These are phyloP conservation scores for Listrodromus nycthemerus DNA, from an alignment of 2,888 invertebrate genomes.

Conservation along the genomic window DNA sequence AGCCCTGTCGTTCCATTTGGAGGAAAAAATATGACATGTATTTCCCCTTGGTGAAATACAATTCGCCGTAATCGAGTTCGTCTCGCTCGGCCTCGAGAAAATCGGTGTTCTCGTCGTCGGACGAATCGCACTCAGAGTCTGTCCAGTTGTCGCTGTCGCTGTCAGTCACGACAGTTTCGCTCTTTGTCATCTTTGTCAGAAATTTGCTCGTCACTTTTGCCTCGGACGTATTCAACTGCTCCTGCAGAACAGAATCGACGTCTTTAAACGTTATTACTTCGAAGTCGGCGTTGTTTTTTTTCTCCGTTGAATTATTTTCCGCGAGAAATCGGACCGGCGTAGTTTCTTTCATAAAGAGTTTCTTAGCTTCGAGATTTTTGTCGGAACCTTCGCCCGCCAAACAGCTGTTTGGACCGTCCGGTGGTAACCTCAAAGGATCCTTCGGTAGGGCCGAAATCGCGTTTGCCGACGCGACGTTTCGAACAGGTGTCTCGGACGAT, in stretches of 20 bases:
- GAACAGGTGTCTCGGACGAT: constrained; percentile 16
- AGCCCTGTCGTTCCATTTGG: constrained; percentile 80
- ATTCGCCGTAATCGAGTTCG: constrained; percentile 74
- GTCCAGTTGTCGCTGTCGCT: constrained; percentile 67
- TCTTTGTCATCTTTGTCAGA: constrained; percentile 35
- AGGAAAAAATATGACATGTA: constrained; percentile 80
- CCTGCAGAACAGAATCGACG: constrained; percentile 5
- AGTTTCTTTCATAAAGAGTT: constrained; percentile 41
- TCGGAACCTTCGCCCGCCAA: constrained; percentile 35
- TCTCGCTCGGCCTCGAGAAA: constrained; percentile 72
- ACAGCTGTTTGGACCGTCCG: constrained; percentile 18
- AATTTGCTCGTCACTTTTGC: constrained; percentile 18
- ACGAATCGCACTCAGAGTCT: constrained; percentile 66
- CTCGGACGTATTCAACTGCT: not conserved
- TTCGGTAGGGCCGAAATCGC: not conserved
- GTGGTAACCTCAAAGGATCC: not conserved
- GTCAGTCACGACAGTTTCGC: constrained; percentile 49
- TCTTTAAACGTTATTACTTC: not conserved
- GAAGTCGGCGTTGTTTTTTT: not conserved
- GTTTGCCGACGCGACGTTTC: not conserved
- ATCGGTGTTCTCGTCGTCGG: constrained; percentile 74
- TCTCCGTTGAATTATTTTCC: not conserved
- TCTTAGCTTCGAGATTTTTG: constrained; percentile 58
- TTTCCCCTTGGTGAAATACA: constrained; percentile 81
- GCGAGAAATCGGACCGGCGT: not conserved